These are phyloP conservation scores for Cyclophora albipunctata DNA, from an alignment of 2,888 invertebrate species.

Conservation along the genomic window DNA sequence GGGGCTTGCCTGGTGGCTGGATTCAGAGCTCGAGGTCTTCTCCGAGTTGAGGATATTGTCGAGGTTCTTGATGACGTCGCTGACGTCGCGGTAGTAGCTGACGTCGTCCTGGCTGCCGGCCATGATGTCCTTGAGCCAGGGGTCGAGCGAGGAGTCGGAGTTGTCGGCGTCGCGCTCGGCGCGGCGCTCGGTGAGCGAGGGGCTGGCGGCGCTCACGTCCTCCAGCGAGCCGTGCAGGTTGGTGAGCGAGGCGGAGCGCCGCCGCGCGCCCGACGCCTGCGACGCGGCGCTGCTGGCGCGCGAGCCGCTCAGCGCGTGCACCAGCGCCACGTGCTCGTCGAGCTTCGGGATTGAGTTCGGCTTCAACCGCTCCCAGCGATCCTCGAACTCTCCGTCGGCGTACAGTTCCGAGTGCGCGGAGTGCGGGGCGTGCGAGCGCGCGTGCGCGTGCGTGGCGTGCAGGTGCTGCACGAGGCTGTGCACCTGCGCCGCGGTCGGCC, in stretches of 20 bases:
- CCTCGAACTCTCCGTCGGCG: constrained; percentile 77
- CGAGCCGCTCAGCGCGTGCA: constrained; percentile 62
- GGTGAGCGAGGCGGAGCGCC: constrained; percentile 73
- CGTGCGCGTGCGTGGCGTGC: constrained; percentile 41
- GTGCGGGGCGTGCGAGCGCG: constrained; percentile 52
- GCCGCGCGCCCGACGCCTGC: constrained; percentile 53
- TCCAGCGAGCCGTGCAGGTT: constrained; percentile 83
- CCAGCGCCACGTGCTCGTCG: constrained; percentile 67
- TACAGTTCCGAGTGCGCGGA: constrained; percentile 35
- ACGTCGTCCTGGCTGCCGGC: constrained; percentile 76
- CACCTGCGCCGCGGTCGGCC: constrained; percentile 53
- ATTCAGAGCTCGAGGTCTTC: constrained; percentile 76
- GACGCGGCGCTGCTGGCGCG: constrained; percentile 64
- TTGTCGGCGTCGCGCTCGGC: constrained; percentile 49
- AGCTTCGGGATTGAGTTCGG: constrained; percentile 78
- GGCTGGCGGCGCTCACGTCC: constrained; percentile 68
- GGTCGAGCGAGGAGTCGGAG: constrained; percentile 70
- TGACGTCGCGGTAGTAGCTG: constrained; percentile 76
- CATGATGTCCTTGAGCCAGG: constrained; percentile 77
- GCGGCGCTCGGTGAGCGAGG: constrained; percentile 49
- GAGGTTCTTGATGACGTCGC: constrained; percentile 78
- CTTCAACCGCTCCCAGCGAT: constrained; percentile 82
- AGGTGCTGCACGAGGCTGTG: constrained; percentile 62
- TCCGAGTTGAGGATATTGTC: constrained; percentile 78
- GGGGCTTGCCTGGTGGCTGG: constrained; percentile 73